These are phyloP conservation scores for Pinctada fucata DNA, from an alignment of 2,888 invertebrate species.

Conservation along the genomic window DNA sequence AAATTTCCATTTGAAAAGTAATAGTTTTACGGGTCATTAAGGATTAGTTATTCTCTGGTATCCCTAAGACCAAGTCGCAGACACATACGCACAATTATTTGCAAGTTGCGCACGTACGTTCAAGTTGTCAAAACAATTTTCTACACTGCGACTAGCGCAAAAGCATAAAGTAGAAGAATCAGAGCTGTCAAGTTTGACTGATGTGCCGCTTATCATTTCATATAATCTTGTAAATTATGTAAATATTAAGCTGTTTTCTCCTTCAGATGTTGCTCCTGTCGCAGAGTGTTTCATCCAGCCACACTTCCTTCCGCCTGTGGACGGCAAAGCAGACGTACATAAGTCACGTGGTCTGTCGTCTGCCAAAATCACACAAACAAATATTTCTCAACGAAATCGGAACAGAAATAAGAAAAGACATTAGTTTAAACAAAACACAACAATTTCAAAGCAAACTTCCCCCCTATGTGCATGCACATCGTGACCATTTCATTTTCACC, in stretches of 20 bases:
- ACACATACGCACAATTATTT: constrained; percentile 12
- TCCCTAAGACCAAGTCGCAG: constrained; percentile 6
- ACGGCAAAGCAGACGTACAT: constrained; percentile 2
- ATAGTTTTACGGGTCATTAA: background rate
- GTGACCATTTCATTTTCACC: too few species aligned
- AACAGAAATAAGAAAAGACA: background rate
- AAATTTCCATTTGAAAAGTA: background rate
- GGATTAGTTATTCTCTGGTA: background rate
- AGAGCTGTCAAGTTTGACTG: constrained; percentile 6
- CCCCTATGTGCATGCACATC: too few species aligned
- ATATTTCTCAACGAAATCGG: constrained; percentile 6
- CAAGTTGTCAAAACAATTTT: constrained; percentile 25
- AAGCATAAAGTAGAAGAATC: constrained; percentile 18
- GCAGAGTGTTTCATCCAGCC: background rate
- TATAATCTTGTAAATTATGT: constrained; percentile 45
- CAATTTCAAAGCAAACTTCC: too few species aligned
- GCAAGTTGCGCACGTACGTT: constrained; percentile 3
- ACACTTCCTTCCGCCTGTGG: background rate
- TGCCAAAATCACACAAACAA: constrained; percentile 13
- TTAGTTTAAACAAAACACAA: too few species aligned
- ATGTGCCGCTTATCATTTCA: constrained; percentile 31
- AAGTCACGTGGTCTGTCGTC: constrained; percentile 2
- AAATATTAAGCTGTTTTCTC: constrained; percentile 26
- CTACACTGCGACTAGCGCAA: constrained; percentile 3
- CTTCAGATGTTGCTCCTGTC: background rate